Base-by-base conservation (phyloP, 1,140 invertebrate species). In the Drosophila bocki region DNA sequence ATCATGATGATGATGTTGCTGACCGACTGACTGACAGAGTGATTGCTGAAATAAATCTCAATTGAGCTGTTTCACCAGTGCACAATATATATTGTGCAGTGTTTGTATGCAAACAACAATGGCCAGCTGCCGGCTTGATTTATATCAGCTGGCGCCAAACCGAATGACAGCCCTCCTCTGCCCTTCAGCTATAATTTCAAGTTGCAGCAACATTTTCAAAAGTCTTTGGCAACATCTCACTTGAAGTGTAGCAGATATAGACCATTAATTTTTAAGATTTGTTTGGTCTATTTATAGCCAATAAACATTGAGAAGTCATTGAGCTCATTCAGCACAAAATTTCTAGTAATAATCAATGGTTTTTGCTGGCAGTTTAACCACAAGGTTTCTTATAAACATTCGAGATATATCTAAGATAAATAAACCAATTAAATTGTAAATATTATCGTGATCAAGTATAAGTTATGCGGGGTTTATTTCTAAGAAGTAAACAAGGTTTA, bases 1-100 rank as follows among this genome's bases (percentile, higher is more conserved):
- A 33, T 42, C 44, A 58, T 78, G 42, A 78, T 77, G 42, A 61
- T 48, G 71, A 50, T 84, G 72, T 62, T 75, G 63, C 59, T 70
- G 60, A 68, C 74, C 68, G 61, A 86, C 72, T 58, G 61, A 80
- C 74, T 70, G 75, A 67, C 57, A 62, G 75, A 69, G 65, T 77
- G 57, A 70, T 76, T 86, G 75, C 58, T 82, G 58, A 78, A 88
- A 87, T 87, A 84, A 87, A 87, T 87, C 85, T 88, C 64, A 88
- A 88, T 86, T 80, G 72, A 22, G 76, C 58, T 67, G 80, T 59
- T 62, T 64, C 44, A 32, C 41, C n/a, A 29, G 64, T 67, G 57
- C 32, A 67, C 29, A 22, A 29, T 61, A 62, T 22, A 57, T 22
- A 67, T 33, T 22, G 22, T 56, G 33, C 53, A 65, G 8, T 47